Conservation (phyloP, 2,797 vertebrate genomes). For the Loris lydekkerianus region DNA sequence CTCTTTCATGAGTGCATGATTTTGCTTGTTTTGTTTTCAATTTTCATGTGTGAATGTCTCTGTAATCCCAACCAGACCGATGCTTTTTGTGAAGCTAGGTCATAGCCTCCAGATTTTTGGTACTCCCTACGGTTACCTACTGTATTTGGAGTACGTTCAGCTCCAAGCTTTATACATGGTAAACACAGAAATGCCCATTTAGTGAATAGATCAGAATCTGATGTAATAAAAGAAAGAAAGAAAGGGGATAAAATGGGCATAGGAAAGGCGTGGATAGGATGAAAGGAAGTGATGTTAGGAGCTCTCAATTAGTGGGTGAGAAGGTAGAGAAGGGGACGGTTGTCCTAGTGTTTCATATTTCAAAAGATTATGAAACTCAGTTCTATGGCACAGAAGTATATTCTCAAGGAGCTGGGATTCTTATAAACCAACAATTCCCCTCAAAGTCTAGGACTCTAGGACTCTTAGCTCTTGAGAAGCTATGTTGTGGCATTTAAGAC, state of each 20-base stretch:
- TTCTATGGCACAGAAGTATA: background rate
- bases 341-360: background rate
- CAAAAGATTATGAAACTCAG: background rate
- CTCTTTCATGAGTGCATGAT: background rate
- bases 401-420: background rate
- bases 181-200: background rate
- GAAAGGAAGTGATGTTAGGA: background rate
- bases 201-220: background rate
- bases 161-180: background rate
- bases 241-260: background rate
- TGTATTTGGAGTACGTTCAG: background rate
- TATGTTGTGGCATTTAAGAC: background rate
- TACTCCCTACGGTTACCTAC: background rate
- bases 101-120: background rate
- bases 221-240: background rate
- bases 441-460: background rate
- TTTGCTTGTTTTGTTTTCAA: constrained; percentile 28
- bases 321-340: background rate
- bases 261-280: background rate
- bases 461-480: background rate
- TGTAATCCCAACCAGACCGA: background rate
- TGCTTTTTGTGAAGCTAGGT: background rate
- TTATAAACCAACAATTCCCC: background rate
- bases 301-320: background rate
- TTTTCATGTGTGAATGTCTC: background rate